Evolutionary conservation across 1,140 invertebrate species (phyloP).

Genomic region (Solenopsis invicta): DNA sequence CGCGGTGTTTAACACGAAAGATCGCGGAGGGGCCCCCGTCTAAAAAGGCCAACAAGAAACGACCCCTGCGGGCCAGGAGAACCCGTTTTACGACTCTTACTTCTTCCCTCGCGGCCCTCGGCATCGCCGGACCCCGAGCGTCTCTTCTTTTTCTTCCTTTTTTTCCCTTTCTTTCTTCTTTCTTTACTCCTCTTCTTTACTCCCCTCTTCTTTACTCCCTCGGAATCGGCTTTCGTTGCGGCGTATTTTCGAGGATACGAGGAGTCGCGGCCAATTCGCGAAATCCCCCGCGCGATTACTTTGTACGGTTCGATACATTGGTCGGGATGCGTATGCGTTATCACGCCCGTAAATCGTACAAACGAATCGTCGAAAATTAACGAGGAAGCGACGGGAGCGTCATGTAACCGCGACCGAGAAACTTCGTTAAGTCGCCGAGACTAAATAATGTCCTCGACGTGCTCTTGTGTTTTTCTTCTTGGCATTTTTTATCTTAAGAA

Average conservation of each 20-base stretch:
- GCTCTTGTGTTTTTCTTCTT: background rate
- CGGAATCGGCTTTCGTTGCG: conserved; percentile 26
- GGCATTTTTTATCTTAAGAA: background rate
- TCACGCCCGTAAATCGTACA: conserved; percentile 7
- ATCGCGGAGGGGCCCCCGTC: conserved; percentile 51
- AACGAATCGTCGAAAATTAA: conserved; percentile 14
- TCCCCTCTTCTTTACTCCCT: conserved; percentile 40
- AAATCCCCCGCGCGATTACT: conserved; percentile 30
- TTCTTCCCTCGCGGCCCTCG: conserved; percentile 63
- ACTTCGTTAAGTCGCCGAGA: background rate
- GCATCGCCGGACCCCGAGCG: conserved; percentile 15
- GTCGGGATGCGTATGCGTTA: conserved; percentile 3
- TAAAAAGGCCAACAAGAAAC: conserved; percentile 58
- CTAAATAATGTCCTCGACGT: conserved; percentile 3
- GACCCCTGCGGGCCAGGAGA: conserved; percentile 70
- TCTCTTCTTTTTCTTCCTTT: background rate
- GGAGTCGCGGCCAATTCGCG: conserved; percentile 23
- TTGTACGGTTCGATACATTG: background rate
- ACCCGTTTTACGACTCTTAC: conserved; percentile 75
- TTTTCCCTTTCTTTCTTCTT: background rate
- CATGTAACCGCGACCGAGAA: background rate
- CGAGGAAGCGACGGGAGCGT: background rate
- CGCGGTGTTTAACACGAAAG: conserved; percentile 51
- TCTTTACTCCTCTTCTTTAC: conserved; percentile 22
- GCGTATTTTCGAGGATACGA: conserved; percentile 41